Percentiles rank a stretch among this genome's conserved stretches.
These are phyloP conservation scores for Sphaeramia orbicularis DNA, from an alignment of 2,797 vertebrate species.

Conservation along the genomic window DNA sequence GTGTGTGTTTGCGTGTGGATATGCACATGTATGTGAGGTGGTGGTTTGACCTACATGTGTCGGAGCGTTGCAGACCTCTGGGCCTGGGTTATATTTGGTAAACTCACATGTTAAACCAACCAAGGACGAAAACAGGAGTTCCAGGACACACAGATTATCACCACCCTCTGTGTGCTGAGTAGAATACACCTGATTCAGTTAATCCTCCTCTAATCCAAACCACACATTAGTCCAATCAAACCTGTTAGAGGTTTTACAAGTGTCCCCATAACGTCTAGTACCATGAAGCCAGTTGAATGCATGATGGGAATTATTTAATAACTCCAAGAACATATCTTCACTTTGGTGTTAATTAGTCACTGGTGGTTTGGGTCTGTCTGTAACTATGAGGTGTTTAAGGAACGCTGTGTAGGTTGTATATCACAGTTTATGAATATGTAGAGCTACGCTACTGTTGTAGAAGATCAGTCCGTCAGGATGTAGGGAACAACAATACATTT, in stretches of 20 bases:
- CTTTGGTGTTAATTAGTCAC: too few relatives aligned
- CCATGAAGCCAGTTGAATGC: too few relatives aligned
- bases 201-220: conserved; percentile 6
- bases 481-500: too few relatives aligned
- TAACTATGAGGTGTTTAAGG: too few relatives aligned
- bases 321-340: too few relatives aligned
- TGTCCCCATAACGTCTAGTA: neutral
- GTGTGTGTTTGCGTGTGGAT: conserved; percentile 6
- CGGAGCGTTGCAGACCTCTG: conserved; percentile 36
- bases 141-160: conserved; percentile 8
- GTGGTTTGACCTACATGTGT: conserved; percentile 61
- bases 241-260: neutral
- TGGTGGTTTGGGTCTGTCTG: too few relatives aligned
- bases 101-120: conserved; percentile 41
- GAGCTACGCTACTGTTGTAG: too few relatives aligned
- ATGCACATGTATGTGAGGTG: conserved; percentile 16
- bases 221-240: conserved; percentile 7
- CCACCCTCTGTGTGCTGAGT: neutral
- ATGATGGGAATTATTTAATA: too few relatives aligned
- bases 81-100: conserved; percentile 53
- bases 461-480: too few relatives aligned
- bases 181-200: conserved; percentile 8
- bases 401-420: too few relatives aligned
- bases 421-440: too few relatives aligned
- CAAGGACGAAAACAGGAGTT: conserved; percentile 16